Percentiles rank a stretch among this genome's conserved stretches.
Evolutionary conservation across 2,888 invertebrate genomes (phyloP).

Genomic region (Limnephilus lunatus): DNA sequence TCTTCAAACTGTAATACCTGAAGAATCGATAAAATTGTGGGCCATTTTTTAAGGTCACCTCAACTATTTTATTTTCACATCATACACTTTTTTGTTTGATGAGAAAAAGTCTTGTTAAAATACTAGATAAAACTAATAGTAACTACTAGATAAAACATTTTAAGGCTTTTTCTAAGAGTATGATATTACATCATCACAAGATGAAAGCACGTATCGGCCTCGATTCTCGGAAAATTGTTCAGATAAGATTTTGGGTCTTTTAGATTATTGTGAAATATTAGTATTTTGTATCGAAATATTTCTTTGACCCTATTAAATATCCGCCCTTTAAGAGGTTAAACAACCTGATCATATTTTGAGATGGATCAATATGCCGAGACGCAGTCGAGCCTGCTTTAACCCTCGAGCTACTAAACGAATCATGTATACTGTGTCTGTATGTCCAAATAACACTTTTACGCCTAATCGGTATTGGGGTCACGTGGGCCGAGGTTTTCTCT

Average conservation of each 20-base stretch:
- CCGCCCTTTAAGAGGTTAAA: slow-evolving; percentile 8
- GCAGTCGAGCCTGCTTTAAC: neutral
- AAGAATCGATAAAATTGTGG: too few relatives aligned
- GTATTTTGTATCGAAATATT: neutral
- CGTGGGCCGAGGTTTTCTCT: slow-evolving; percentile 56
- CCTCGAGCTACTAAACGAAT: neutral
- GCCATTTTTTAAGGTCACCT: too few relatives aligned
- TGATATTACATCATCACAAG: neutral
- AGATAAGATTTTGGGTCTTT: neutral
- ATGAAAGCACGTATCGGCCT: neutral
- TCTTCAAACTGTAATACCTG: too few relatives aligned
- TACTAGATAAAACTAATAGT: neutral
- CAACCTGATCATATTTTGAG: slow-evolving; percentile 5
- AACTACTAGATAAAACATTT: neutral
- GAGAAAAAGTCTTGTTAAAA: too few relatives aligned
- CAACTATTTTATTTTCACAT: too few relatives aligned
- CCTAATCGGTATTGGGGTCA: slow-evolving; percentile 60
- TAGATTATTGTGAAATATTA: neutral
- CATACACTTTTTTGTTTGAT: too few relatives aligned
- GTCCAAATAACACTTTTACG: slow-evolving; percentile 52
- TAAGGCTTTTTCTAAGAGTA: neutral
- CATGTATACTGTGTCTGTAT: neutral
- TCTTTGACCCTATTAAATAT: slow-evolving; percentile 11
- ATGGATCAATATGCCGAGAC: slow-evolving; percentile 20
- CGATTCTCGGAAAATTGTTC: neutral